Evolutionary conservation across 1,140 invertebrate species (phyloP), one percentile per base, ranked within the genome.

Genomic region (Drosophila sp.): DNA sequence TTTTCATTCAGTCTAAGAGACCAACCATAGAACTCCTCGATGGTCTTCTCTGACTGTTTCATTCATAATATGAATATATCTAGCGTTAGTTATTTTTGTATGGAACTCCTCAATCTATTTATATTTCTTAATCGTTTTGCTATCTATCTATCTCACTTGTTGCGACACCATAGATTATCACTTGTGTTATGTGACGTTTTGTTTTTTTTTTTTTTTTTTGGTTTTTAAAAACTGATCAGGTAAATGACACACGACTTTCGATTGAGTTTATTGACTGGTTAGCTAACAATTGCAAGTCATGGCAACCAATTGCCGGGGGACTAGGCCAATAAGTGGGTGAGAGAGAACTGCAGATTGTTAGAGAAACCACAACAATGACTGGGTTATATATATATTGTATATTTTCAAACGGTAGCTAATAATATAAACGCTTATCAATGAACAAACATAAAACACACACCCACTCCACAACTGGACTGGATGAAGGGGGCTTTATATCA

Each of bases 341-440:
- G 56, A 33, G 35, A 38, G 4, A 23, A n/a, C 50, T 23, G 8
- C 10, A 38, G 3, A 38, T 11, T 11, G 35, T 6, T 62, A 68
- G 41, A 32, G 29, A 79, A 79, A 79, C 76, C 73, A 70, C 55
- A 78, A 69, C 64, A 79, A 79, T 79, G 65, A 79, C 70, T 63
- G 41, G 57, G 41, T 54, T 4, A 40, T 63, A 62, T 57, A 47
- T 17, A 17, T 17, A 17, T 17, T 17, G 17, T 17, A 17, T 17
- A 66, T 3, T 57, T 56, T 4, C 25, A 63, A 62, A 57, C 35
- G 58, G 70, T 76, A 44, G 70, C 64, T 27, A 50, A 50, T 50
- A 50, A 6, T 10, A 35, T 33, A 38, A 11, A 11, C 10, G 50
- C 77, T 79, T 79, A 79, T 79, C 77, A 61, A 27, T 54, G 33